phyloP scores from a whole-genome alignment of 1,140 invertebrate species.

The Caenorhabditis tropicalis region DNA sequence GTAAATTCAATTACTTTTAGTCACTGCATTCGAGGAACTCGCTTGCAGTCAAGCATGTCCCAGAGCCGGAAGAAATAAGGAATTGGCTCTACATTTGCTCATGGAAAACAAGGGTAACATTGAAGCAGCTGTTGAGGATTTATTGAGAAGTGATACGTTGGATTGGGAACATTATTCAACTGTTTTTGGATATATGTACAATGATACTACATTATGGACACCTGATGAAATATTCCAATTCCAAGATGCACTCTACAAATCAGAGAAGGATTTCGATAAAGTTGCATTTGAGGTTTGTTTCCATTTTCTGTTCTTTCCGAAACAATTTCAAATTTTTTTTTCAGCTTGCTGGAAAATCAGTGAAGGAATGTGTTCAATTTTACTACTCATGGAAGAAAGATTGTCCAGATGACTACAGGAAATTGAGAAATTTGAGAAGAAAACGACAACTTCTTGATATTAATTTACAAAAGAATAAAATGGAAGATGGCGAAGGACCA shows the following conservation, averaged over 20 bases:
- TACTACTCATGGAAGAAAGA: slow-evolving; percentile 98
- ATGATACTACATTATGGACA: slow-evolving; percentile 83
- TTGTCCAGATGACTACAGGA: slow-evolving; percentile 75
- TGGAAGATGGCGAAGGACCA: not conserved
- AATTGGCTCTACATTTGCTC: slow-evolving; percentile 90
- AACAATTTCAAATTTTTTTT: slow-evolving; percentile 51
- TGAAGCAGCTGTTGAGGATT: slow-evolving; percentile 69
- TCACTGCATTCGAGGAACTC: slow-evolving; percentile 80
- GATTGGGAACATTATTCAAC: slow-evolving; percentile 81
- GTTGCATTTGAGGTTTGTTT: slow-evolving; percentile 83
- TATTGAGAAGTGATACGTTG: slow-evolving; percentile 74
- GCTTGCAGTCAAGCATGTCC: slow-evolving; percentile 77
- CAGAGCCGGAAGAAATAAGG: slow-evolving; percentile 87
- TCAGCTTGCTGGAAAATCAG: slow-evolving; percentile 84
- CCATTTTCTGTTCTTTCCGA: not conserved
- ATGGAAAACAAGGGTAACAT: slow-evolving; percentile 72
- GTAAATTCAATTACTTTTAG: slow-evolving; percentile 56
- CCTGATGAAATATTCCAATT: slow-evolving; percentile 86
- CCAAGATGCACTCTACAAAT: slow-evolving; percentile 84
- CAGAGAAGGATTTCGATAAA: slow-evolving; percentile 90
- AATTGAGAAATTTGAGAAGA: slow-evolving; percentile 73
- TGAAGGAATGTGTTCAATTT: slow-evolving; percentile 93
- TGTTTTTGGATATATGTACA: slow-evolving; percentile 73
- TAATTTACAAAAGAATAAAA: slow-evolving; percentile 40
- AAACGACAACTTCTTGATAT: slow-evolving; percentile 73